Conservation (phyloP, 1,140 invertebrate genomes). For the Caerostris darwini region DNA sequence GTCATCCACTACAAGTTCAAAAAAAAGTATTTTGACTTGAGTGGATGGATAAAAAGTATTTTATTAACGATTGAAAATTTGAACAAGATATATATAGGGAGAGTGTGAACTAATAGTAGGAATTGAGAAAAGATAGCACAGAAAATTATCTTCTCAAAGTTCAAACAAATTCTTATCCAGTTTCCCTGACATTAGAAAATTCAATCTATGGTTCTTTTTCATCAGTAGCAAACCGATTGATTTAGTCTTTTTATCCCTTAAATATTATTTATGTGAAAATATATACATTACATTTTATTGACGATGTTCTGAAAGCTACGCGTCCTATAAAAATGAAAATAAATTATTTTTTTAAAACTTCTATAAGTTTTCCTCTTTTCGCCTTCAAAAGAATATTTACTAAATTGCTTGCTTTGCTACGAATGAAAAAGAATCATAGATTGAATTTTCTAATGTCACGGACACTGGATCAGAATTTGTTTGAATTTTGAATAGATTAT, state of each 20-base stretch:
- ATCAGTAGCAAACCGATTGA: neutral
- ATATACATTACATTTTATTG: no score
- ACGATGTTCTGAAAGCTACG: no score
- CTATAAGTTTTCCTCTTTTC: neutral
- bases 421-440: slow-evolving; percentile 21
- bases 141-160: neutral
- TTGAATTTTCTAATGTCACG: slow-evolving; percentile 54
- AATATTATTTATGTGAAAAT: no score
- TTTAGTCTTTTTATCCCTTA: neutral
- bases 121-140: neutral
- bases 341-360: slow-evolving; percentile 75
- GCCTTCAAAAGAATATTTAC: slow-evolving; percentile 36
- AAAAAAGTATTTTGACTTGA: no score
- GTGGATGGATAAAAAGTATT: no score
- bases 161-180: neutral
- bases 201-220: slow-evolving; percentile 21
- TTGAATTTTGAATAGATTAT: slow-evolving; percentile 16
- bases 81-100: no score
- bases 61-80: no score
- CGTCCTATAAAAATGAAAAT: neutral
- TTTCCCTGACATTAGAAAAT: neutral
- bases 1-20: no score
- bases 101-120: no score
- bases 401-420: slow-evolving; percentile 27
- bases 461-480: neutral